phyloP scores from a whole-genome alignment of 2,888 invertebrate genomes.

The Tortrix viridana region DNA sequence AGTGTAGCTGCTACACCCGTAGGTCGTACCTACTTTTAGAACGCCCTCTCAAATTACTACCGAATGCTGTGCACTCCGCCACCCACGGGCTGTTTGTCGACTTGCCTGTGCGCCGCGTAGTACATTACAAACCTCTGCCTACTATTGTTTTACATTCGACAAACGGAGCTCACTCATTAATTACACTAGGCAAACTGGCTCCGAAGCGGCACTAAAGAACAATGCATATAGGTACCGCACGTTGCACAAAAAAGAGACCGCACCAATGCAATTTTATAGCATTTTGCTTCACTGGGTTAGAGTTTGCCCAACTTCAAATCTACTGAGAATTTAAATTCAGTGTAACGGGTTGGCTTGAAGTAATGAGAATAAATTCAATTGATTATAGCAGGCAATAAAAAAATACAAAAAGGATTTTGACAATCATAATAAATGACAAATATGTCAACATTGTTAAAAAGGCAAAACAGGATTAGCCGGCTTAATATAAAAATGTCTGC shows the following conservation, averaged over 20 bases:
- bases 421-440: too few relatives aligned
- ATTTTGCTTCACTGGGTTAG: background rate
- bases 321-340: background rate
- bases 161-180: conserved; percentile 31
- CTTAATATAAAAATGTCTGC: too few relatives aligned
- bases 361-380: too few relatives aligned
- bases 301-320: background rate
- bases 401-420: too few relatives aligned
- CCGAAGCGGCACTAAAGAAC: conserved; percentile 23
- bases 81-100: conserved; percentile 27
- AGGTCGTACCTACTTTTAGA: background rate
- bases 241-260: conserved; percentile 4
- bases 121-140: conserved; percentile 21
- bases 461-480: too few relatives aligned
- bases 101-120: conserved; percentile 12
- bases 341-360: too few relatives aligned
- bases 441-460: too few relatives aligned
- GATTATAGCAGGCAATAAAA: too few relatives aligned
- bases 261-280: conserved; percentile 1
- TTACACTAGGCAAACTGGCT: conserved; percentile 32
- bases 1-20: background rate
- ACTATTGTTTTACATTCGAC: conserved; percentile 29
- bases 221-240: conserved; percentile 22
- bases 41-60: background rate
- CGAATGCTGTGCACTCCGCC: background rate